Evolutionary conservation across 2,113 vertebrate genomes (phyloP), one percentile per base, ranked within the genome.

Genomic region (Heptranchias perlo): DNA sequence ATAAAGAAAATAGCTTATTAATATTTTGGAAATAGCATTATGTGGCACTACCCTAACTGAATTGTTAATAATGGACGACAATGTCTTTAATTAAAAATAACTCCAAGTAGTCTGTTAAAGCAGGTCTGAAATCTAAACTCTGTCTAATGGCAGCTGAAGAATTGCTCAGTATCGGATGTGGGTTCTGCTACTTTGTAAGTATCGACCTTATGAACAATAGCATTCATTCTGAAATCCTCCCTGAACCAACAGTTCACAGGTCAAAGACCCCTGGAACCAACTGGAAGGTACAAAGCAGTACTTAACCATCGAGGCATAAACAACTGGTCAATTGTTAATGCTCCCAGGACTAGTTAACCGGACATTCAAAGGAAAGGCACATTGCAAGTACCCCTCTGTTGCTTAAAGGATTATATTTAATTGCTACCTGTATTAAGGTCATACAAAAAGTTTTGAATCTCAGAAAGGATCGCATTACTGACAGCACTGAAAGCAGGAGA

Each of bases 401-500:
- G 44, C 94, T 73, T 69, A 52, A 73, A 95, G 61, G 62, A 35
- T 69, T 95, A 95, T 69, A 95, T 95, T 95, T 95, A 69, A 95
- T 69, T 31, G 64, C 44, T 69, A 67, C 94, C 47, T 95, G 39
- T 31, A 35, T 35, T 95, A 65, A 95, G 47, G 62, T 95, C 65
- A 18, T 35, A 35, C 44, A 69, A 35, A 73, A 39, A 28, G 21
- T 95, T 69, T 49, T 65, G 39, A 62, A 61, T 35, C 31, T n/a
- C 54, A 16, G 89, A 62, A 93, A 62, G 18, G 89, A 7, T 61
- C 35, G 89, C 58, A 39, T 31, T 91, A 91, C 25, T 92, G 89
- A 44, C n/a, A 23, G 49, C 58, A 69, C 64, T 95, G 44, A 69
- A 69, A 95, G 64, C 28, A 49, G 5, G 94, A 69, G 13, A 69